Conservation (phyloP, 2,888 invertebrate species). For the Acrobasis suavella region DNA sequence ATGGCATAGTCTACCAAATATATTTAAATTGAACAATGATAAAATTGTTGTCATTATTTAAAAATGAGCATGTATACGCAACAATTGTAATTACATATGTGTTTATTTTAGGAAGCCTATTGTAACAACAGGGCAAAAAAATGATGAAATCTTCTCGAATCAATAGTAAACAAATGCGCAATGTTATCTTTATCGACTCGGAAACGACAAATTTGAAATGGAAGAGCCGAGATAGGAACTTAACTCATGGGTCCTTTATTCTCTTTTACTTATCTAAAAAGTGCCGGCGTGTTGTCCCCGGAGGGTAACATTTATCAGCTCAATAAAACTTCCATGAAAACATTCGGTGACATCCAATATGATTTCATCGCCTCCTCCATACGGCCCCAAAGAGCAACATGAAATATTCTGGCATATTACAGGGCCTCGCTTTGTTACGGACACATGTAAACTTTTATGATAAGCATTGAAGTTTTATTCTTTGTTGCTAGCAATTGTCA, state of each 20-base stretch:
- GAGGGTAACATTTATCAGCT: slow-evolving; percentile 71
- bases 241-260: slow-evolving; percentile 34
- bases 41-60: too few relatives aligned
- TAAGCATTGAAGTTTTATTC: slow-evolving; percentile 28
- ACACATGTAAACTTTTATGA: slow-evolving; percentile 61
- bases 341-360: slow-evolving; percentile 74
- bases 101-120: too few relatives aligned
- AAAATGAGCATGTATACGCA: too few relatives aligned
- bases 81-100: too few relatives aligned
- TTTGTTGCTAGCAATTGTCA: slow-evolving; percentile 2
- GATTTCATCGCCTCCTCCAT: slow-evolving; percentile 65
- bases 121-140: not conserved
- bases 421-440: slow-evolving; percentile 49
- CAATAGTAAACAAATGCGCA: slow-evolving; percentile 7
- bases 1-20: too few relatives aligned
- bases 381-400: slow-evolving; percentile 53
- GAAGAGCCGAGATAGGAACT: slow-evolving; percentile 26
- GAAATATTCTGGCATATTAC: slow-evolving; percentile 62
- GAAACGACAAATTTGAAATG: slow-evolving; percentile 23
- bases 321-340: slow-evolving; percentile 75
- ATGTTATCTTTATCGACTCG: slow-evolving; percentile 12
- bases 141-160: not conserved
- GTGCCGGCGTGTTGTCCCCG: slow-evolving; percentile 60
- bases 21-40: too few relatives aligned
- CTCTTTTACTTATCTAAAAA: slow-evolving; percentile 64